Evolutionary conservation across 1,140 invertebrate genomes (phyloP), one percentile per base, ranked within the genome.

Genomic region (Dufourea novaeangliae): DNA sequence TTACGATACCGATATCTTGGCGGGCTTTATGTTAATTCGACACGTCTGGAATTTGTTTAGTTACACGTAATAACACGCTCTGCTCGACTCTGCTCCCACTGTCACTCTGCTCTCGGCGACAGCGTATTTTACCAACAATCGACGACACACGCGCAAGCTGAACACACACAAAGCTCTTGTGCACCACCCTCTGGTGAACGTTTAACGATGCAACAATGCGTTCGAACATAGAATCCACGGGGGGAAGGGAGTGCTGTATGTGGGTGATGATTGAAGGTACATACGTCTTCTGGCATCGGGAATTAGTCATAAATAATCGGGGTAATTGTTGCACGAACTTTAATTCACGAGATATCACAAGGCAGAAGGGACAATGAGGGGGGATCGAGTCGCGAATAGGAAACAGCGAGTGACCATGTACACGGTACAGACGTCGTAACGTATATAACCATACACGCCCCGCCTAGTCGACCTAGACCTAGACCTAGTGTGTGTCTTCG

Each of bases 381-480:
- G n/a, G n/a, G n/a, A n/a, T n/a, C n/a, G n/a, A n/a, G n/a, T n/a
- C n/a, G n/a, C n/a, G n/a, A n/a, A n/a, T n/a, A n/a, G n/a, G n/a
- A n/a, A n/a, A n/a, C n/a, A n/a, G n/a, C n/a, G n/a, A n/a, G n/a
- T n/a, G n/a, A n/a, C n/a, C n/a, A n/a, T n/a, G n/a, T n/a, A n/a
- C n/a, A n/a, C n/a, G n/a, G n/a, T n/a, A n/a, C n/a, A n/a, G n/a
- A n/a, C n/a, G n/a, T n/a, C n/a, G n/a, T n/a, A n/a, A n/a, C n/a
- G n/a, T n/a, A 57, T 56, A 62, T 67, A 73, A 72, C 68, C 59
- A 69, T 32, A 57, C 44, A n/a, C 46, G 75, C 57, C 70, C 67
- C 77, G 72, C 84, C 82, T 81, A 84, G 82, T 85, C 87, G 90
- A 91, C 90, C 90, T 90, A 91, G 90, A 91, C 82, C 82, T 84